Base-by-base conservation (phyloP, 2,797 vertebrate genomes). In the Acanthornis magna region DNA sequence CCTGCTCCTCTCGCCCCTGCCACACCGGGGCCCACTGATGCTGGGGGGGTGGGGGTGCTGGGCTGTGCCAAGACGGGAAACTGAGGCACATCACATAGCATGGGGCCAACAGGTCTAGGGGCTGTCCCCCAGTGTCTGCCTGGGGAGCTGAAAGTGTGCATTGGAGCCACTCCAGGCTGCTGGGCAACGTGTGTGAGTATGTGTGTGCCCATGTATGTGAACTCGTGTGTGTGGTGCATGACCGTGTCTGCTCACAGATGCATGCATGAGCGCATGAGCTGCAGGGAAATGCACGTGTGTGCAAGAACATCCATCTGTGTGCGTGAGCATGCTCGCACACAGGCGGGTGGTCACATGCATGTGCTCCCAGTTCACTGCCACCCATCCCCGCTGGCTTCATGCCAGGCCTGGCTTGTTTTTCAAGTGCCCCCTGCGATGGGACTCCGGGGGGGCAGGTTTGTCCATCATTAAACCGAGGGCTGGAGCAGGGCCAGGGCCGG, bases 381-480 rank as follows among this genome's bases (percentile, higher is more conserved):
- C 27, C 65, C 36, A 25, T 54, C 23, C 43, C 47, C 0, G 0
- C 62, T 75, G 95, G 92, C 92, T 51, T 40, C 0, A 1, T 0
- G 43, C 88, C 95, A 91, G 70, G 51, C 70, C 51, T 2, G 7
- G 62, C 80, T 96, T 94, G 92, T 96, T 96, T 96, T 92, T 82
- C 26, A 18, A 93, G 92, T 92, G 78, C 77, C 87, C 96, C 92
- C 91, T 91, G 84, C 5, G 10, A 82, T 61, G 87, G 57, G n/a
- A 70, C 51, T 66, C 48, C 1, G 0, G 65, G 36, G 40, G 53
- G 73, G 60, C 14, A 4, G 25, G 47, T 92, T 96, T 85, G 95
- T 96, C 95, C 91, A 96, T 96, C 89, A 96, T 96, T 96, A 96
- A 96, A 93, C 96, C 32, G 0, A 40, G 43, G 26, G 5, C 89